These are phyloP conservation scores for Cyanoliseus patagonus DNA, from an alignment of 2,113 vertebrate genomes.

Conservation along the genomic window DNA sequence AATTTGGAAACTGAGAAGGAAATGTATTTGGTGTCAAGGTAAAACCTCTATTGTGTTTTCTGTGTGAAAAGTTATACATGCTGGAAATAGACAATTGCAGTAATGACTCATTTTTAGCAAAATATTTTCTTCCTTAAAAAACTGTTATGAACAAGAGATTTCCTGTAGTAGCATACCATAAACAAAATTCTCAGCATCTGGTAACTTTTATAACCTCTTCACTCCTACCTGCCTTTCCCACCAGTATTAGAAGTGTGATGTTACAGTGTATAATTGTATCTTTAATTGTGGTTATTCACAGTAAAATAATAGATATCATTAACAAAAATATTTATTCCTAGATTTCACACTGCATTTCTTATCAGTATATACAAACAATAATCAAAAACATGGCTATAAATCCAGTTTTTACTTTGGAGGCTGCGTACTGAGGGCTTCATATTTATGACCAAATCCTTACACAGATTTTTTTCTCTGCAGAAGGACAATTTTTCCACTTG, in stretches of 20 bases:
- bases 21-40: not conserved
- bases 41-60: slow-evolving; percentile 8
- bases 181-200: not conserved
- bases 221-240: not conserved
- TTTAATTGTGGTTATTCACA: not conserved
- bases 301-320: not conserved
- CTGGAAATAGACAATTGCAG: not conserved
- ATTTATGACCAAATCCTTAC: not conserved
- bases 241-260: not conserved
- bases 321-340: not conserved
- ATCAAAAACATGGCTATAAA: not conserved
- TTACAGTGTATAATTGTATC: not conserved
- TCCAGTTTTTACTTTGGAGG: not conserved
- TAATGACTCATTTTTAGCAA: not conserved
- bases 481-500: not conserved
- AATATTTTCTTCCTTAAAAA: not conserved
- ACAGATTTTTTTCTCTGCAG: not conserved
- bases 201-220: not conserved
- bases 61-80: not conserved
- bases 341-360: not conserved
- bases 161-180: not conserved
- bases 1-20: slow-evolving; percentile 18
- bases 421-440: not conserved
- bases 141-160: not conserved
- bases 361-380: not conserved